phyloP scores from a whole-genome alignment of 1,140 invertebrate genomes.

The Belonocnema kinseyi region DNA sequence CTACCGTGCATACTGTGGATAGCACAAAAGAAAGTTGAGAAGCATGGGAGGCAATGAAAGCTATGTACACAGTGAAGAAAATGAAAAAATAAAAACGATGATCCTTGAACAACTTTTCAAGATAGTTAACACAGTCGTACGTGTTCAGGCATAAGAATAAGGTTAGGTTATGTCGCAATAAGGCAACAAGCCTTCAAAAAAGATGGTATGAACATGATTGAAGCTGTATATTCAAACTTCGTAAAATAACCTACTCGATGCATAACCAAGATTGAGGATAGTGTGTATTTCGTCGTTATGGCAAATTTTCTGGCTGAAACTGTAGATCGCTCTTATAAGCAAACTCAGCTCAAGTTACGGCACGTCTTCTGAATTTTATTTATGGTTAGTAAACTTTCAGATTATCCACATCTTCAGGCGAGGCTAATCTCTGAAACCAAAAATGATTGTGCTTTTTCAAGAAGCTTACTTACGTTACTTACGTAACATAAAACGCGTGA shows the following conservation, averaged over 20 bases:
- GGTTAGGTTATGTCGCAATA: slow-evolving; percentile 9
- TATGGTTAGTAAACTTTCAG: slow-evolving; percentile 26
- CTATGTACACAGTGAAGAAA: slow-evolving; percentile 5
- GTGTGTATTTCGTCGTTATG: slow-evolving; percentile 20
- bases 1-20: slow-evolving; percentile 9
- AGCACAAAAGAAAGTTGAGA: slow-evolving; percentile 16
- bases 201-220: slow-evolving; percentile 25
- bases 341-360: slow-evolving; percentile 16
- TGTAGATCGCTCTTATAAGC: neutral
- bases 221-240: slow-evolving; percentile 24
- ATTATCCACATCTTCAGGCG: slow-evolving; percentile 5
- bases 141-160: slow-evolving; percentile 26
- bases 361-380: slow-evolving; percentile 21
- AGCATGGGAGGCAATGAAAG: slow-evolving; percentile 10
- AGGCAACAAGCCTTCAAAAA: slow-evolving; percentile 4
- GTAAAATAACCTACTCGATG: slow-evolving; percentile 17
- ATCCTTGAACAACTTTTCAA: slow-evolving; percentile 23
- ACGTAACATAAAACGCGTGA: too few species aligned
- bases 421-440: neutral
- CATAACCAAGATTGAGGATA: neutral
- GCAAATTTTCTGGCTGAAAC: slow-evolving; percentile 1
- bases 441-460: neutral
- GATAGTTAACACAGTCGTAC: slow-evolving; percentile 20
- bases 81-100: slow-evolving; percentile 1
- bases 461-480: neutral